Evolutionary conservation across 2,113 vertebrate genomes (phyloP).

Genomic region (Engraulis encrasicolus): DNA sequence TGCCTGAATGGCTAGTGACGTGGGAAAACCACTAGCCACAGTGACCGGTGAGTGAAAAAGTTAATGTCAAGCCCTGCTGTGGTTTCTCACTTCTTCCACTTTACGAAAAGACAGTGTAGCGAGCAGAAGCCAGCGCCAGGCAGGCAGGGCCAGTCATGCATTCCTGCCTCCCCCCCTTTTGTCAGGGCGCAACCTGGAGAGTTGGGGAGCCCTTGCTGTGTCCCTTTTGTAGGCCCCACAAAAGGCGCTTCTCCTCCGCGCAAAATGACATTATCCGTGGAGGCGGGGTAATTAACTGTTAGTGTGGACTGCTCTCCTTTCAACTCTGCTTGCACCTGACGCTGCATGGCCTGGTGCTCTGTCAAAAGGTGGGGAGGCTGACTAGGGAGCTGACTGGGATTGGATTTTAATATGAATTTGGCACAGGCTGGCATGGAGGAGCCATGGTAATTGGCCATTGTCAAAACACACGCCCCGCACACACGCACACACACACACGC

Average conservation of each 20-base stretch:
- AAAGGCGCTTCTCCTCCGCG: background rate
- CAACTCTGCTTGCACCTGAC: background rate
- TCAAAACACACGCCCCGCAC: too few relatives aligned
- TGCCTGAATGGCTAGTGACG: too few relatives aligned
- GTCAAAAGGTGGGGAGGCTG: background rate
- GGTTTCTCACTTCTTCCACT: background rate
- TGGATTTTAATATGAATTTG: background rate
- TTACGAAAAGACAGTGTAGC: background rate
- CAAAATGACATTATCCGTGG: conserved; percentile 6
- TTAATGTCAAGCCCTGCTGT: too few relatives aligned
- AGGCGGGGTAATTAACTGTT: background rate
- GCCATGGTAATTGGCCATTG: background rate
- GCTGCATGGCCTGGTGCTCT: background rate
- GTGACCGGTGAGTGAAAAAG: too few relatives aligned
- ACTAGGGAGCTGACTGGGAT: background rate
- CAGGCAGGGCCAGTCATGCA: too few relatives aligned
- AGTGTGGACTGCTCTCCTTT: background rate
- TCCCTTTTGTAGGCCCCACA: background rate
- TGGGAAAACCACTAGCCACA: too few relatives aligned
- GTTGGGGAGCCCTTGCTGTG: background rate
- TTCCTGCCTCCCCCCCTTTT: background rate
- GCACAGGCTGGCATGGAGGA: background rate
- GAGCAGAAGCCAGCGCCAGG: background rate
- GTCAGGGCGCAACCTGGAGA: background rate
- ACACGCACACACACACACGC: too few relatives aligned